Evolutionary conservation across 2,113 vertebrate genomes (phyloP).

Genomic region (Vireo altiloquus): DNA sequence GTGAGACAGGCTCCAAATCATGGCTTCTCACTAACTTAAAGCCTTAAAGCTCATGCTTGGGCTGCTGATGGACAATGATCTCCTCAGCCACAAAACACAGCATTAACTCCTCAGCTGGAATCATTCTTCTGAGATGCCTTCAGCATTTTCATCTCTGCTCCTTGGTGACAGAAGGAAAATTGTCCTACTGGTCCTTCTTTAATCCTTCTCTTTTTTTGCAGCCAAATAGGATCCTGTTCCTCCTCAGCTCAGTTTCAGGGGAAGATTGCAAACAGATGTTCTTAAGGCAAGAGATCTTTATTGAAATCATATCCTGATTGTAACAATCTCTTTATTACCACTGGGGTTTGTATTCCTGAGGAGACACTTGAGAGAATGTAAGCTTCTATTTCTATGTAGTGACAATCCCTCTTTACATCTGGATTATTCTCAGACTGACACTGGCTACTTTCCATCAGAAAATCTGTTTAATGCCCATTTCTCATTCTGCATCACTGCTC

Average conservation of each 20-base stretch:
- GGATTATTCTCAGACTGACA: not conserved
- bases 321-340: not conserved
- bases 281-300: not conserved
- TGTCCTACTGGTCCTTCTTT: not conserved
- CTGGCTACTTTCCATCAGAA: not conserved
- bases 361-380: not conserved
- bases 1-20: not conserved
- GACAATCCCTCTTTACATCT: not conserved
- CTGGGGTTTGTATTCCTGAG: not conserved
- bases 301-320: not conserved
- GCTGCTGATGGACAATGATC: not conserved
- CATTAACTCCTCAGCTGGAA: not conserved
- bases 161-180: not conserved
- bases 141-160: not conserved
- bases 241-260: not conserved
- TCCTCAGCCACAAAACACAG: not conserved
- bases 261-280: constrained; percentile 31
- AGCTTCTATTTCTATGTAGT: not conserved
- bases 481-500: not conserved
- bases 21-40: not conserved
- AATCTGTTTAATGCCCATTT: not conserved
- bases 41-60: not conserved
- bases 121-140: not conserved
- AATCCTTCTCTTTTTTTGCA: not conserved
- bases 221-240: not conserved